Base-by-base conservation (phyloP, 1,140 invertebrate species). In the Diorhabda elongata region DNA sequence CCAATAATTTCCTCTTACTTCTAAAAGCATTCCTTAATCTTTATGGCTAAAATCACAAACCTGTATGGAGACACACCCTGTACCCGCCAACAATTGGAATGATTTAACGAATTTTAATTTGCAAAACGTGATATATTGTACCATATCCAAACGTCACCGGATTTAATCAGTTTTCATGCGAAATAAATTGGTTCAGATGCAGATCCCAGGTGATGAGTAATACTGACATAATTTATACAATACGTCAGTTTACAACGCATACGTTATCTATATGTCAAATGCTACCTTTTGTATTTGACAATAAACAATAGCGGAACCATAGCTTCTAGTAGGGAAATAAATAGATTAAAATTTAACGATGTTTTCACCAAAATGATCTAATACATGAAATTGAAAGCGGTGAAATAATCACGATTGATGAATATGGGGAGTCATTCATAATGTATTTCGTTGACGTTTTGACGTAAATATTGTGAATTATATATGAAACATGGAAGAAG, bases 251-350 rank as follows among this genome's bases (percentile, higher is more conserved):
- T 52, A 45, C 44, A 66, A 63, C 65, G 58, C 66, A 69, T 70
- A 73, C 64, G 70, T 74, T 74, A 70, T 74, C 62, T 60, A 43
- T 61, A 66, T 59, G 71, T 73, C 75, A 74, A 72, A 74, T 70
- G 71, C 68, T 71, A 69, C 73, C 73, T 73, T 71, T 73, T 73
- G 74, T 74, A 60, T 74, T 76, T 73, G 74, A 76, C 74, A 76
- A 74, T 74, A 74, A 75, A 76, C 75, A 76, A 74, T 76, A 69
- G 66, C 67, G 57, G 65, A 74, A 75, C 69, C 42, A 61, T 61
- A 52, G 6, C 47, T 6, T 6, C 47, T 8, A 6, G 47, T 52
- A 8, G 47, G 6, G 47, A n/a, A 52, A 52, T 52, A 52, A 52
- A 52, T n/a, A 52, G 6, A 52, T 52, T 52, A 52, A 52, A 52